Base-by-base conservation (phyloP, 2,888 invertebrate genomes). In the Carabus problematicus region DNA sequence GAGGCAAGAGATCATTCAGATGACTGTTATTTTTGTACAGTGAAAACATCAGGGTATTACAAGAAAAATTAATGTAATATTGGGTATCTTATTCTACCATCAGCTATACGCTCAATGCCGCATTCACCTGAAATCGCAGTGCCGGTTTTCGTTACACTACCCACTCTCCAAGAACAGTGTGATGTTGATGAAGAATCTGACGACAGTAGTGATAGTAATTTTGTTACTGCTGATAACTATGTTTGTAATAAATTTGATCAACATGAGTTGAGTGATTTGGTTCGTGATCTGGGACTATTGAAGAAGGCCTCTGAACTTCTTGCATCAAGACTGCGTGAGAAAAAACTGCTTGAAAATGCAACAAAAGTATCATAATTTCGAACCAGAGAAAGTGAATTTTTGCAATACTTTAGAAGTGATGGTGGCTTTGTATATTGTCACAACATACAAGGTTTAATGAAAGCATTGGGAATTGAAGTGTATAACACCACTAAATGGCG, bases 1-100 rank as follows among this genome's bases (percentile, higher is more conserved):
- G 73, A 75, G 70, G 70, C 62, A 8, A 73, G 69, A 72, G 70
- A 74, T 70, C 71, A 74, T 66, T 29, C 16, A 14, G 61, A 68
- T 64, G 72, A 72, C 62, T 72, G 71, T 73, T 62, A 62, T 40
- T 68, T 62, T 62, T 68, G 43, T 42, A 29, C 11, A 1, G 52
- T 61, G 1, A 60, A 60, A 8, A 41, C 41, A 14, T 42, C 40
- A 60, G 60, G 41, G 42, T 60, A 8, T 60, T 41, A 60, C 41
- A 42, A 41, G 8, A 42, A 60, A 42, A 60, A 8, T 8, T 41
- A 60, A 40, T 41, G 60, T 60, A 60, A 6, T 41, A 8, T 42
- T 12, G 14, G 8, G 41, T 12, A 60, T 60, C 60, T 14, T 8
- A 60, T 11, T 60, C 39, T 60, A 39, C 41, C 40, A 41, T 60